Evolutionary conservation across 2,888 invertebrate species (phyloP).

Genomic region (Steromphala cineraria): DNA sequence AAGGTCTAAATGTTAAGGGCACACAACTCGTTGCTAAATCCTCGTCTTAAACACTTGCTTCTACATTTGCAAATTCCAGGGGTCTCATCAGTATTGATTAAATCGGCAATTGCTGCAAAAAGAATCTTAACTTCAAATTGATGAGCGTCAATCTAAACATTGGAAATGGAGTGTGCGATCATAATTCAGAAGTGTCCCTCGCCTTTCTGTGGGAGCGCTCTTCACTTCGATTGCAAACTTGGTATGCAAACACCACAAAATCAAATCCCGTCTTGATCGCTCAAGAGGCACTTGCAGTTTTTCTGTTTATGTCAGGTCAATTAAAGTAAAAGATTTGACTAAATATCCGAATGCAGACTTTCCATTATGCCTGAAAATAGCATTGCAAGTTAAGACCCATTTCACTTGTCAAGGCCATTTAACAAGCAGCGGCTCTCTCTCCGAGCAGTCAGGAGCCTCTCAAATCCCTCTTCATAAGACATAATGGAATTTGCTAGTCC

Average conservation of each 20-base stretch:
- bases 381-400: background rate
- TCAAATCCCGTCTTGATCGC: too few species aligned
- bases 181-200: background rate
- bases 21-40: background rate
- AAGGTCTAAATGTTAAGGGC: background rate
- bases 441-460: too few species aligned
- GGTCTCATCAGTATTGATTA: background rate
- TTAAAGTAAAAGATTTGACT: slow-evolving; percentile 1
- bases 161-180: background rate
- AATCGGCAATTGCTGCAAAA: background rate
- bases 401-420: background rate
- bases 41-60: background rate
- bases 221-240: too few species aligned
- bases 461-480: too few species aligned
- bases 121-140: background rate
- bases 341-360: background rate
- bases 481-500: too few species aligned
- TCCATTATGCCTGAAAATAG: background rate
- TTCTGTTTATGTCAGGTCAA: background rate
- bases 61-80: background rate
- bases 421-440: too few species aligned
- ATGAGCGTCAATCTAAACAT: slow-evolving; percentile 5
- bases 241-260: too few species aligned
- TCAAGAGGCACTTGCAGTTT: background rate
- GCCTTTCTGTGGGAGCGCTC: too few species aligned